These are phyloP conservation scores for Scaptomyza caliginosa DNA, from an alignment of 2,888 invertebrate genomes.

Conservation along the genomic window DNA sequence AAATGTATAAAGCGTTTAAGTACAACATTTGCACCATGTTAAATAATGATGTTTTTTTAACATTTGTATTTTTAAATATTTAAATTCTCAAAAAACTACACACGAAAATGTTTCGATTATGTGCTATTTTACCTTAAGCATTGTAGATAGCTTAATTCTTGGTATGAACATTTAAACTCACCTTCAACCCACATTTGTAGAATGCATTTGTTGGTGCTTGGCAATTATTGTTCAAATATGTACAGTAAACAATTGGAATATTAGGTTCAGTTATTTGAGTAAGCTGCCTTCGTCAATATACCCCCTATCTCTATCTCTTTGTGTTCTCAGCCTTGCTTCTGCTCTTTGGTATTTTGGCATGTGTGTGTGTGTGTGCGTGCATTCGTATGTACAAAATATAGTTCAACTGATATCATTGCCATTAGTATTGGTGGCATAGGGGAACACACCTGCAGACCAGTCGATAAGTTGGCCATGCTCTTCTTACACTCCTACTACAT, in stretches of 20 bases:
- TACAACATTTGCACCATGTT: no score
- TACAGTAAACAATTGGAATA: conserved; percentile 1
- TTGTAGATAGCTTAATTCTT: background rate
- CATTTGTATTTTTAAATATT: no score
- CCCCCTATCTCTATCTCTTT: background rate
- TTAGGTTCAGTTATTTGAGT: conserved; percentile 2
- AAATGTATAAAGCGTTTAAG: background rate
- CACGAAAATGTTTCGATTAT: no score
- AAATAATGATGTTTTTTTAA: no score
- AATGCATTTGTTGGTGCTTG: background rate
- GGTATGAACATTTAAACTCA: background rate
- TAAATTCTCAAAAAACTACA: no score
- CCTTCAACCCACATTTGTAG: background rate
- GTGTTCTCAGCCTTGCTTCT: background rate
- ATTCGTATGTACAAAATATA: background rate
- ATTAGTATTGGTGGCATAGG: conserved; percentile 30
- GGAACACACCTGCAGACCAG: conserved; percentile 37
- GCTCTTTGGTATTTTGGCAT: conserved; percentile 1
- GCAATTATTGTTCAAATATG: background rate
- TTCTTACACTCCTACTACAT: background rate
- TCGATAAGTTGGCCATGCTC: conserved; percentile 41
- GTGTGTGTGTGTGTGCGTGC: background rate
- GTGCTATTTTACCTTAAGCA: no score
- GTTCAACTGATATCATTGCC: conserved; percentile 10
- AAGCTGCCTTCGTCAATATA: background rate